Base-by-base conservation (phyloP, 1,140 invertebrate genomes). In the Camponotus vicinus region DNA sequence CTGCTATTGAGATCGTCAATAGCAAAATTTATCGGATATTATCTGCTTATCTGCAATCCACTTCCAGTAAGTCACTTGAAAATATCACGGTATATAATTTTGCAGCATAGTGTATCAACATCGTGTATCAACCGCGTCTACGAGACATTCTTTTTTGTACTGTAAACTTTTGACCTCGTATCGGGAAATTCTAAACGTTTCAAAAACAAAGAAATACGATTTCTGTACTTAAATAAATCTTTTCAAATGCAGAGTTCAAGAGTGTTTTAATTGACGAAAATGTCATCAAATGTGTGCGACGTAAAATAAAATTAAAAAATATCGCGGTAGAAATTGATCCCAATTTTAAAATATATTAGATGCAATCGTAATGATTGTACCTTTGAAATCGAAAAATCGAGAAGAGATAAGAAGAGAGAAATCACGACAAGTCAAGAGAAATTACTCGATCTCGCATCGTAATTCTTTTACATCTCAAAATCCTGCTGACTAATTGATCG, bases 401-500 rank as follows among this genome's bases (percentile, higher is more conserved):
- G 11, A 59, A 1, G n/a, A 67, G 34, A 57, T n/a, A 70, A 18
- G 0, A 45, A 32, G 13, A 59, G 21, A 57, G 13, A 70, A 59
- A 71, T 71, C 78, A n/a, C 27, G 27, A 27, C 27, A 27, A 27
- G 27, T 27, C 37, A 13, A 2, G 45, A 9, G 32, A 8, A 55
- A 80, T 0, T 21, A 21, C 42, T 9, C 8, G 42, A 79, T 64
- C 27, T 69, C 77, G 13, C 45, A 1, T 18, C 32, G 40, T 69
- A 27, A 55, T 77, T 42, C 71, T 76, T 73, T 49, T 37, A 64
- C 59, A 61, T 59, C 85, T 69, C 37, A 45, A 76, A 70, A 66
- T 80, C 37, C 21, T n/a, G 21, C 15, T 9, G 27, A 7, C 42
- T 52, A 40, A 27, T 59, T 18, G 15, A 59, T 45, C 66, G 55